Percentiles rank a stretch among this genome's conserved stretches.
Evolutionary conservation across 2,888 invertebrate genomes (phyloP).

Genomic region (Synanthedon myopaeformis): DNA sequence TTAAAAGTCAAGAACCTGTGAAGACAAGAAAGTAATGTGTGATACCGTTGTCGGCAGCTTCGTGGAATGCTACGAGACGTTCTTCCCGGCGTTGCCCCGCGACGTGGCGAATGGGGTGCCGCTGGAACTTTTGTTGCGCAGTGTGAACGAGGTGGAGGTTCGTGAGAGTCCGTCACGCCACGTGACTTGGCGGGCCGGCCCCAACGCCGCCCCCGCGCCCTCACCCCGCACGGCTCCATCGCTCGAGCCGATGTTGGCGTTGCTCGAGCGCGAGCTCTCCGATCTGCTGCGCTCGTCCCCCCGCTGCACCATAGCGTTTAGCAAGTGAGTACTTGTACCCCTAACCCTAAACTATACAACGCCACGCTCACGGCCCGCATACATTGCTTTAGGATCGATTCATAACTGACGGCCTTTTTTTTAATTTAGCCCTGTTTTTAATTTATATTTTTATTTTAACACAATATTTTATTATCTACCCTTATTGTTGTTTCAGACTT

Average conservation of each 20-base stretch:
- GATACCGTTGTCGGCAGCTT: slow-evolving; percentile 64
- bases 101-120: slow-evolving; percentile 80
- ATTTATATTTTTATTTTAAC: neutral
- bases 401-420: too few species aligned
- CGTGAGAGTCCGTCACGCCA: slow-evolving; percentile 53
- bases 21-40: neutral
- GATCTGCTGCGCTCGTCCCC: slow-evolving; percentile 86
- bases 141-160: slow-evolving; percentile 77
- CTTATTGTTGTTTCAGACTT: slow-evolving; percentile 71
- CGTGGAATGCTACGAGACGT: slow-evolving; percentile 83
- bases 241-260: slow-evolving; percentile 77
- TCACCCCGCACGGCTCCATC: slow-evolving; percentile 72
- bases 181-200: slow-evolving; percentile 21
- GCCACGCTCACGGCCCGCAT: too few species aligned
- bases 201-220: neutral
- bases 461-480: slow-evolving; percentile 35
- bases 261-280: slow-evolving; percentile 88
- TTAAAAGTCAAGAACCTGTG: neutral
- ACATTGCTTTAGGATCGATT: too few species aligned
- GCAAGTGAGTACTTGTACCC: slow-evolving; percentile 42
- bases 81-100: slow-evolving; percentile 73
- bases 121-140: slow-evolving; percentile 89
- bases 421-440: neutral
- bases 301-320: slow-evolving; percentile 80
- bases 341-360: too few species aligned